These are phyloP conservation scores for Bellardia pandia DNA, from an alignment of 2,888 invertebrate species.

Conservation along the genomic window DNA sequence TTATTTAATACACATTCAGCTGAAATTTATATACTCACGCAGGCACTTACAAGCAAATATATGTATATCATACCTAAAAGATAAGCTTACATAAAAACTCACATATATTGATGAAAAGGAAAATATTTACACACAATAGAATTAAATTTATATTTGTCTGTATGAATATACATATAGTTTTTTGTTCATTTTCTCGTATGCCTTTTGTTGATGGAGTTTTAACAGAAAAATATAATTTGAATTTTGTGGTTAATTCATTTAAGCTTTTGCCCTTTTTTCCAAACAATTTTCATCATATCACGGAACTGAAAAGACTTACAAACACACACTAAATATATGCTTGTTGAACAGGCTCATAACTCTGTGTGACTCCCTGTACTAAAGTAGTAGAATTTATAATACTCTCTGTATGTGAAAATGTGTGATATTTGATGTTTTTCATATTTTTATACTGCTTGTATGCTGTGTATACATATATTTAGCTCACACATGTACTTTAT, in stretches of 20 bases:
- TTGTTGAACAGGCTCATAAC: background rate
- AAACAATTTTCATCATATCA: constrained; percentile 5
- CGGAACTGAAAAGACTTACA: background rate
- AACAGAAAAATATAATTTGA: constrained; percentile 63
- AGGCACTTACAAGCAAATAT: background rate
- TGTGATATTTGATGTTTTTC: constrained; percentile 21
- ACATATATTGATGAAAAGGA: background rate
- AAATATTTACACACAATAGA: constrained; percentile 24
- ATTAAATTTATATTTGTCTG: constrained; percentile 31
- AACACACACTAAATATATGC: background rate
- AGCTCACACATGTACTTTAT: constrained; percentile 38
- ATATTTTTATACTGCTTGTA: background rate
- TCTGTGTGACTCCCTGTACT: background rate
- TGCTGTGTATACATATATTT: constrained; percentile 1
- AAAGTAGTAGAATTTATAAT: background rate
- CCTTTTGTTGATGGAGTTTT: constrained; percentile 20
- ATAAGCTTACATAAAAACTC: background rate
- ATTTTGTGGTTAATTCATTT: constrained; percentile 71
- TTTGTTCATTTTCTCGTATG: background rate
- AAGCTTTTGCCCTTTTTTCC: constrained; percentile 60
- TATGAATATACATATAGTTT: background rate
- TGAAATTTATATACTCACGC: background rate
- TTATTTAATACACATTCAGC: background rate
- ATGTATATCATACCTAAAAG: background rate
- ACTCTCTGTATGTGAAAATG: background rate